Base-by-base conservation (phyloP, 2,113 vertebrate species). In the Xyrauchen texanus region DNA sequence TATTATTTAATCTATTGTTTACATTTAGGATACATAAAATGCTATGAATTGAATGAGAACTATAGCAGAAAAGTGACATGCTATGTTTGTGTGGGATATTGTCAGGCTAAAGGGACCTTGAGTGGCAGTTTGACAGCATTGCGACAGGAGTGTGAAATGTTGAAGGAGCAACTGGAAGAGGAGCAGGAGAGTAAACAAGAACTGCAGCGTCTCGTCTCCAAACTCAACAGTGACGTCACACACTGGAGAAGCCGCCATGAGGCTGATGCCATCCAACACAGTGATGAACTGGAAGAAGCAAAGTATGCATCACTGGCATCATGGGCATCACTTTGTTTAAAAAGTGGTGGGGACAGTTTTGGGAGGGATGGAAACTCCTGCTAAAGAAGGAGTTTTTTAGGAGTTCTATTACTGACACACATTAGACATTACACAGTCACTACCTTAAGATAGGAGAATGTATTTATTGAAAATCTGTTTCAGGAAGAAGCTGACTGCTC, bases 161-260 rank as follows among this genome's bases (percentile, higher is more conserved):
- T 94, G 81, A 93, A 90, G 89, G 93, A 94, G 84, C 93, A 94
- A 86, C 87, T 94, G 78, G 94, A 94, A 82, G 94, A 94, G 84
- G 94, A 94, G 88, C 91, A 93, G 88, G 94, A 94, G 88, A 92
- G 93, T 87, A 94, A 93, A 81, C 88, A 89, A 75, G 94, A 94
- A 87, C 91, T 94, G 72, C 94, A 94, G 90, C 86, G 94, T 2
- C 91, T 92, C 1, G 86, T 94, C 58, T 94, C 94, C 84, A 94
- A 93, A 60, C 92, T 94, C 81, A 94, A 93, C 89, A 91, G 89
- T 1, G 93, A 94, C 68, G 88, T 89, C 72, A 93, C 93, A 0
- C 91, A 90, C 83, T 94, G 93, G 93, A 89, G 90, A 84, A 86
- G 81, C 44, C 92, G 88, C 44, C 90, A 92, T 0, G 93, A 94